These are phyloP conservation scores for Hemicordylus capensis DNA, from an alignment of 2,113 vertebrate genomes.

Conservation along the genomic window DNA sequence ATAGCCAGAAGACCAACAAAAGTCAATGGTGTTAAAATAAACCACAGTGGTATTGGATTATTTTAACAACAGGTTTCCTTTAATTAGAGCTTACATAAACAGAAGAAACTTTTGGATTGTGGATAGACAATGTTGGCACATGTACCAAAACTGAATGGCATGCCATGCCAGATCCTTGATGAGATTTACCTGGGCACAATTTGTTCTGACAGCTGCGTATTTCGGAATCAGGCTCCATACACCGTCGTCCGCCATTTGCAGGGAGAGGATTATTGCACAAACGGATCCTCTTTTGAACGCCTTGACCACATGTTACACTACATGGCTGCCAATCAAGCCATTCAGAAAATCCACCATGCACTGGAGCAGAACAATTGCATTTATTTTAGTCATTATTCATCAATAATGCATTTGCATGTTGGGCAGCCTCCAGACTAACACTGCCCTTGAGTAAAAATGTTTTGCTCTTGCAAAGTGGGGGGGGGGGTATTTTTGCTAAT, in stretches of 20 bases:
- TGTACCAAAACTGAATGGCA: not conserved
- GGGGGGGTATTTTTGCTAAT: too few relatives aligned
- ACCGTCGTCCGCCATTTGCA: conserved; percentile 88
- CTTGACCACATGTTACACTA: conserved; percentile 88
- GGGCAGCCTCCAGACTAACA: too few relatives aligned
- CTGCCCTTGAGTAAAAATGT: too few relatives aligned
- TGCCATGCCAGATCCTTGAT: too few relatives aligned
- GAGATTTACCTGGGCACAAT: conserved; percentile 87
- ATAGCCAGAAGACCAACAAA: not conserved
- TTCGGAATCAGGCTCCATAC: conserved; percentile 79
- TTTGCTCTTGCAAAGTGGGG: too few relatives aligned
- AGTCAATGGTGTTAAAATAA: not conserved
- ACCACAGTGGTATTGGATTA: not conserved
- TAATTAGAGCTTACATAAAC: not conserved
- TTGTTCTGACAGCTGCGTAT: conserved; percentile 81
- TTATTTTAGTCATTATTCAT: not conserved
- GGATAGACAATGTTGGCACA: not conserved
- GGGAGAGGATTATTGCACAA: conserved; percentile 88
- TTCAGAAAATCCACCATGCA: conserved; percentile 90
- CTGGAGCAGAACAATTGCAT: conserved; percentile 68
- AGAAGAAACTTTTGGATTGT: not conserved
- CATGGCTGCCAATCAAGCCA: conserved; percentile 92
- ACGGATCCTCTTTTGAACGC: conserved; percentile 85
- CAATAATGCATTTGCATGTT: not conserved
- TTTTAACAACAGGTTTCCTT: not conserved